Conservation (phyloP, 2,888 invertebrate species). For the Ochropleura leucogaster region DNA sequence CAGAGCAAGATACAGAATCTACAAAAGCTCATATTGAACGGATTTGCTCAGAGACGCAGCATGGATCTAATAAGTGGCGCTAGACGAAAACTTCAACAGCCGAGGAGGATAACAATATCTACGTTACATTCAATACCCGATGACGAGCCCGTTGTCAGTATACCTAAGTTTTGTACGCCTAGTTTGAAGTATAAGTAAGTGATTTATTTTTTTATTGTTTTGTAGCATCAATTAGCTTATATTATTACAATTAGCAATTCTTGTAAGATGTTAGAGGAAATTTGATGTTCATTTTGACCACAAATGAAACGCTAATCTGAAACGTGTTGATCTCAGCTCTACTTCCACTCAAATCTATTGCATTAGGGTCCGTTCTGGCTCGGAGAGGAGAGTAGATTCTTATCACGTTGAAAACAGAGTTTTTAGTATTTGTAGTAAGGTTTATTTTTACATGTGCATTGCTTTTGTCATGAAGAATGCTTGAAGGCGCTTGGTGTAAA, state of each 20-base stretch:
- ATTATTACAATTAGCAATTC: neutral
- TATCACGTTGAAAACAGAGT: too few species aligned
- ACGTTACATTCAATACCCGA: slow-evolving; percentile 46
- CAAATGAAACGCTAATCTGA: too few species aligned
- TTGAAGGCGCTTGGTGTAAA: too few species aligned
- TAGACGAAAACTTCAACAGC: slow-evolving; percentile 75
- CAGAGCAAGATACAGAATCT: slow-evolving; percentile 79
- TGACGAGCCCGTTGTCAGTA: slow-evolving; percentile 30
- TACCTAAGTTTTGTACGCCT: slow-evolving; percentile 82
- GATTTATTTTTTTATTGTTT: slow-evolving; percentile 12
- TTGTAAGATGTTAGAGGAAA: neutral
- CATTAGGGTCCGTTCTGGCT: too few species aligned
- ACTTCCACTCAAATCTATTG: too few species aligned
- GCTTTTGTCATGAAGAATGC: too few species aligned
- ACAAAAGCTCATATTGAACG: slow-evolving; percentile 81
- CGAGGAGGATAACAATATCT: slow-evolving; percentile 80
- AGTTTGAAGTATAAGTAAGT: slow-evolving; percentile 85
- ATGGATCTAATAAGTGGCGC: slow-evolving; percentile 72
- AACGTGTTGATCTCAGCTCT: too few species aligned
- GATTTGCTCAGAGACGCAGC: slow-evolving; percentile 76
- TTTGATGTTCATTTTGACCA: neutral
- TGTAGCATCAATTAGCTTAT: neutral
- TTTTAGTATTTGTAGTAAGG: too few species aligned
- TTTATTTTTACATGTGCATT: too few species aligned
- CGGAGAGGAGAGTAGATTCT: too few species aligned